Evolutionary conservation across 2,113 vertebrate genomes (phyloP).

Genomic region (Oceanodroma tethys): DNA sequence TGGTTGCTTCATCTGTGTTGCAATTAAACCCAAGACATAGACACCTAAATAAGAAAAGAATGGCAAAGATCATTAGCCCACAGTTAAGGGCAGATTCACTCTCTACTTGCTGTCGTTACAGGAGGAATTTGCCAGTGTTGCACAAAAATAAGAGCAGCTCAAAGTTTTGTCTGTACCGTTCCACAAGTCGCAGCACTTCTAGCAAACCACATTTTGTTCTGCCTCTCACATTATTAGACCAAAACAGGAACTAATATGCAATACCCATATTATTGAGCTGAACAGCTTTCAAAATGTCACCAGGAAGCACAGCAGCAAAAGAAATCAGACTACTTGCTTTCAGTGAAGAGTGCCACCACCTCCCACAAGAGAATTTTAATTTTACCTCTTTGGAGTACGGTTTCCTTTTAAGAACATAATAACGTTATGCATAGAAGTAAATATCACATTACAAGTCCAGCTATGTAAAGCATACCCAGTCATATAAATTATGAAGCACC

Average conservation of each 20-base stretch:
- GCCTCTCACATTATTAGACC: neutral
- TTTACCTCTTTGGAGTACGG: neutral
- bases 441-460: neutral
- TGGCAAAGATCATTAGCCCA: neutral
- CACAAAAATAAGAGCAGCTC: neutral
- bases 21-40: neutral
- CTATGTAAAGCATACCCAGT: neutral
- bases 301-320: neutral
- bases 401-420: neutral
- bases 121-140: neutral
- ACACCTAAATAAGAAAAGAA: neutral
- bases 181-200: neutral
- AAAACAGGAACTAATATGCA: neutral
- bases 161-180: neutral
- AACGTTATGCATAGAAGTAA: neutral
- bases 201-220: neutral
- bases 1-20: neutral
- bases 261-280: neutral
- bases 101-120: neutral
- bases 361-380: neutral
- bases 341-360: neutral
- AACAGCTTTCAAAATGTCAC: neutral
- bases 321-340: neutral
- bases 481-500: slow-evolving; percentile 15
- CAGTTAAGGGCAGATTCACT: neutral